These are phyloP conservation scores for Leptobrachium leishanense DNA, from an alignment of 2,113 vertebrate genomes.

Conservation along the genomic window DNA sequence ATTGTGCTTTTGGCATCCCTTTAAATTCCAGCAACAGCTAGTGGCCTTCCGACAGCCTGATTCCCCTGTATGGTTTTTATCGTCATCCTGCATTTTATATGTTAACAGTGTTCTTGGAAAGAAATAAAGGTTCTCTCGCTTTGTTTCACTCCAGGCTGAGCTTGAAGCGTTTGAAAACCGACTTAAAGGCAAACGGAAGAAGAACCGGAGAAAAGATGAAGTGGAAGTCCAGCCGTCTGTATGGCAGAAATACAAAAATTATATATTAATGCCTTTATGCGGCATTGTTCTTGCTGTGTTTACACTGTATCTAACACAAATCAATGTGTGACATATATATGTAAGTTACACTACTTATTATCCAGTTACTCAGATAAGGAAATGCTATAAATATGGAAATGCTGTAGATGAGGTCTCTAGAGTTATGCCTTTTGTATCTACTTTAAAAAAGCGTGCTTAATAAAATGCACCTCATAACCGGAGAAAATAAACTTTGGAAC, in stretches of 20 bases:
- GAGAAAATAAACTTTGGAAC: too few species aligned
- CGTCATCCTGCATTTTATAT: not conserved
- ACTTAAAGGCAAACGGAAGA: slow-evolving; percentile 84
- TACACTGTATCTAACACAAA: slow-evolving; percentile 73
- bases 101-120: too few species aligned
- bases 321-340: slow-evolving; percentile 24
- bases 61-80: too few species aligned
- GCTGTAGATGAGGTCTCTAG: not conserved
- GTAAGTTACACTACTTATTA: not conserved
- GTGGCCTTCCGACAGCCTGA: too few species aligned
- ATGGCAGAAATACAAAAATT: slow-evolving; percentile 77
- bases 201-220: slow-evolving; percentile 78
- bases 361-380: not conserved
- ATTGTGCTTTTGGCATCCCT: too few species aligned
- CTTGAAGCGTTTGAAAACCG: slow-evolving; percentile 93
- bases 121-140: too few species aligned
- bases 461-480: not conserved
- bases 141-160: slow-evolving; percentile 76
- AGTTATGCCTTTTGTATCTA: not conserved
- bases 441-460: not conserved
- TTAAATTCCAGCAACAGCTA: too few species aligned
- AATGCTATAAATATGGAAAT: not conserved
- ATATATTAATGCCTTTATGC: slow-evolving; percentile 71
- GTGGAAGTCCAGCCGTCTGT: slow-evolving; percentile 65
- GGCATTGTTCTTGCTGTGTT: slow-evolving; percentile 66